Percentiles rank a stretch among this genome's conserved stretches.
These are phyloP conservation scores for Sciurus carolinensis DNA, from an alignment of 2,797 vertebrate species.

Conservation along the genomic window DNA sequence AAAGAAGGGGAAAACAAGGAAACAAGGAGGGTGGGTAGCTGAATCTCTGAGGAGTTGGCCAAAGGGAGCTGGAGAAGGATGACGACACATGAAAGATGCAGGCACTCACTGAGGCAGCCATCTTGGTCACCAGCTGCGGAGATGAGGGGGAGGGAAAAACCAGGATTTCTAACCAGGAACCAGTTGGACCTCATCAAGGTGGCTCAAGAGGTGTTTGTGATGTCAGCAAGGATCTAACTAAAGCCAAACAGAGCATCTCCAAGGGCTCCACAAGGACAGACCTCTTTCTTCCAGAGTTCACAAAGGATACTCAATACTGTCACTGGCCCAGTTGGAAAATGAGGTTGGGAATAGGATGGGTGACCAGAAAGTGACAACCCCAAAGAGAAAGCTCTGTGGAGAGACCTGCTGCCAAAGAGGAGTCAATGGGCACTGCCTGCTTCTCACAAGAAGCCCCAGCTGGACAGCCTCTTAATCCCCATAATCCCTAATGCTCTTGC, in stretches of 20 bases:
- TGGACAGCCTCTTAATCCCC: accelerated
- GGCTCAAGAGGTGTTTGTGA: not conserved
- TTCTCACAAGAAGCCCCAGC: not conserved
- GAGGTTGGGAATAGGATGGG: not conserved
- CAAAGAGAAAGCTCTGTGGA: not conserved
- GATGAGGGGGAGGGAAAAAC: not conserved
- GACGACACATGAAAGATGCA: not conserved
- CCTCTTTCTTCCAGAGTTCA: not conserved
- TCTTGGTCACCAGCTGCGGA: not conserved
- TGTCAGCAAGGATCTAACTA: not conserved
- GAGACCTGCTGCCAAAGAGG: not conserved
- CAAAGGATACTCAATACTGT: not conserved
- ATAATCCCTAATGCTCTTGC: not conserved
- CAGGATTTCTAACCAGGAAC: not conserved
- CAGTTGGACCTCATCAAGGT: not conserved
- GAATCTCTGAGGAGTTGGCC: not conserved
- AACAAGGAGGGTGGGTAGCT: not conserved
- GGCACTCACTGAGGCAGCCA: not conserved
- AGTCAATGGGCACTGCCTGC: accelerated
- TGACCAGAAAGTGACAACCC: not conserved
- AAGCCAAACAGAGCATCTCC: not conserved
- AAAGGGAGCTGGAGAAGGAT: not conserved
- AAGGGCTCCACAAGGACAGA: not conserved
- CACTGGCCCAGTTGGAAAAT: not conserved
- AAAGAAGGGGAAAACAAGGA: not conserved